Conservation (phyloP, 1,140 invertebrate species). For the Pissodes strobi region DNA sequence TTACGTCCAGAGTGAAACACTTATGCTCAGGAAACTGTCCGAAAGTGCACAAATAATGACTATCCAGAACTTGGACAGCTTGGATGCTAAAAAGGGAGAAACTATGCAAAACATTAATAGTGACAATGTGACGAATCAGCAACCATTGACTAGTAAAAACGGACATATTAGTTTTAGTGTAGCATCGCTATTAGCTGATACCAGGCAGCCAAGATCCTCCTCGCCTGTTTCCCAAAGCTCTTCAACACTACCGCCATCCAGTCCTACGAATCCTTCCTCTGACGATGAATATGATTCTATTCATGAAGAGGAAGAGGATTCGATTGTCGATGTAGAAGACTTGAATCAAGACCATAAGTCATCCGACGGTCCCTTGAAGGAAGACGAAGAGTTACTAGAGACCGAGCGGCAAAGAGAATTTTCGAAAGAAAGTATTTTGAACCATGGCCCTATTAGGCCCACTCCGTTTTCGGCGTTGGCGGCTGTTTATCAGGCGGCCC, state of each 20-base stretch:
- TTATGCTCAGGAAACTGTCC: slow-evolving; percentile 50
- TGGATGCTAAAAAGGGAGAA: slow-evolving; percentile 48
- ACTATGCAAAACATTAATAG: slow-evolving; percentile 56
- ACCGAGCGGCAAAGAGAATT: slow-evolving; percentile 42
- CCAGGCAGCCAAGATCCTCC: slow-evolving; percentile 56
- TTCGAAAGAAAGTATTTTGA: slow-evolving; percentile 47
- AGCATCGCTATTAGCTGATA: slow-evolving; percentile 68
- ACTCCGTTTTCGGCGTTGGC: slow-evolving; percentile 70
- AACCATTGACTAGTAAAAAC: slow-evolving; percentile 53
- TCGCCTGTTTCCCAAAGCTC: slow-evolving; percentile 54
- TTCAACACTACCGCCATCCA: slow-evolving; percentile 49
- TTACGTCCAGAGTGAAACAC: slow-evolving; percentile 5
- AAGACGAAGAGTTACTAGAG: too few species aligned
- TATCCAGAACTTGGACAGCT: slow-evolving; percentile 52
- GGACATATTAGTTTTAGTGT: slow-evolving; percentile 69
- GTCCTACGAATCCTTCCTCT: slow-evolving; percentile 58
- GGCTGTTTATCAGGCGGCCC: slow-evolving; percentile 57
- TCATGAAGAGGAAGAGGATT: slow-evolving; percentile 69
- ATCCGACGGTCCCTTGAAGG: slow-evolving; percentile 25
- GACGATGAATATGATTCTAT: slow-evolving; percentile 69
- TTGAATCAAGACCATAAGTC: slow-evolving; percentile 60
- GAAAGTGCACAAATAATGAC: slow-evolving; percentile 55
- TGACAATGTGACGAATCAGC: slow-evolving; percentile 55
- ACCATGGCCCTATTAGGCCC: slow-evolving; percentile 64
- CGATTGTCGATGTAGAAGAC: slow-evolving; percentile 71